A percentile compares a stretch with the other conserved stretches of the same genome.
Evolutionary conservation across 2,113 vertebrate species (phyloP).

Genomic region (Alectura lathami): DNA sequence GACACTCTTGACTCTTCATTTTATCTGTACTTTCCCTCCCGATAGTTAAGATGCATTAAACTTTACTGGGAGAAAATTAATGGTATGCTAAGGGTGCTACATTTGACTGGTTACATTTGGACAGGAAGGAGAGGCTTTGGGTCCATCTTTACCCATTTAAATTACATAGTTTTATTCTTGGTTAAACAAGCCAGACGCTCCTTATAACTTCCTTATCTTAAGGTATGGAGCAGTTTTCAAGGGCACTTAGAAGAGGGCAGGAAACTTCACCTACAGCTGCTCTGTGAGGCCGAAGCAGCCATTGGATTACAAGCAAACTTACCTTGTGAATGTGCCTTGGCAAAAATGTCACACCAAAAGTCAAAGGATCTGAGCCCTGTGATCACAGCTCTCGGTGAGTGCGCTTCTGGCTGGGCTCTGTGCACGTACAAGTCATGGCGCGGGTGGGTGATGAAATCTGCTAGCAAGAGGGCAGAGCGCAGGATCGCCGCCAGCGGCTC

Average conservation of each 20-base stretch:
- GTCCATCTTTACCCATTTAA: not conserved
- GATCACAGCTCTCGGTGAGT: not conserved
- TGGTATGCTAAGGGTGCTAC: not conserved
- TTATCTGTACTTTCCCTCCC: not conserved
- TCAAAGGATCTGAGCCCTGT: not conserved
- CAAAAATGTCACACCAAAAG: not conserved
- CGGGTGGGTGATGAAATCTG: not conserved
- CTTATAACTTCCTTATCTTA: not conserved
- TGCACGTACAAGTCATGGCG: rapidly evolving
- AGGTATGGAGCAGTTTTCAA: not conserved
- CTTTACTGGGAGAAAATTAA: not conserved
- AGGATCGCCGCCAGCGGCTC: not conserved
- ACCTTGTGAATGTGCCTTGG: not conserved
- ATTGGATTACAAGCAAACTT: not conserved
- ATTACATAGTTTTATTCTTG: not conserved
- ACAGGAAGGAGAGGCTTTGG: not conserved
- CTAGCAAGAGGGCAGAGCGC: not conserved
- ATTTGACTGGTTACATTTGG: not conserved
- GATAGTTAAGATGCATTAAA: not conserved
- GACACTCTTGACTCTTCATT: not conserved
- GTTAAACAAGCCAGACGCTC: not conserved
- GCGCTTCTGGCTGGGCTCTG: not conserved
- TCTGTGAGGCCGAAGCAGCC: not conserved
- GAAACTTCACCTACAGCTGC: not conserved
- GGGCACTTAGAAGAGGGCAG: not conserved